phyloP scores from a whole-genome alignment of 2,888 invertebrate species.

The Xanthia icteritia region DNA sequence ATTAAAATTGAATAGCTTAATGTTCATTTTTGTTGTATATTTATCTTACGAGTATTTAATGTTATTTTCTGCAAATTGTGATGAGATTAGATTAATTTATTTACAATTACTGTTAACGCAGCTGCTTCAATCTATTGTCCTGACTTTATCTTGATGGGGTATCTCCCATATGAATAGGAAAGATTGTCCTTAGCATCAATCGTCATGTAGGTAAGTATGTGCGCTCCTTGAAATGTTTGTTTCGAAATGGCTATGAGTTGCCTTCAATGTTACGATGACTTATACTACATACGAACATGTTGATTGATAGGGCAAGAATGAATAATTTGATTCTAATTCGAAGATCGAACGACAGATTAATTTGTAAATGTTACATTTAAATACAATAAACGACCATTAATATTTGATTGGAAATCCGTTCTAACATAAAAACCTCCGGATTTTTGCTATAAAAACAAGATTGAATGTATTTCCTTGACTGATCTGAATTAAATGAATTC shows the following conservation, averaged over 20 bases:
- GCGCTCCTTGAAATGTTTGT: conserved; percentile 48
- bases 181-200: conserved; percentile 64
- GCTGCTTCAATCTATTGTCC: conserved; percentile 63
- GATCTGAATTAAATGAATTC: conserved; percentile 40
- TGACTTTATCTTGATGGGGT: conserved; percentile 46
- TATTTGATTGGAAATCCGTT: conserved; percentile 37
- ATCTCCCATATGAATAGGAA: conserved; percentile 63
- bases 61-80: conserved; percentile 66
- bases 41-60: conserved; percentile 64
- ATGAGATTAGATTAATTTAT: conserved; percentile 67
- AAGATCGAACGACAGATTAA: conserved; percentile 21
- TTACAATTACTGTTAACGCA: conserved; percentile 66
- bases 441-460: conserved; percentile 30
- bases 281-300: conserved; percentile 24
- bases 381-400: conserved; percentile 44
- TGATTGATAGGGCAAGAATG: conserved; percentile 31
- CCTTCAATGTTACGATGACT: conserved; percentile 43
- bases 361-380: conserved; percentile 50
- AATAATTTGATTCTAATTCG: conserved; percentile 23
- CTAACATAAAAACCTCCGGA: conserved; percentile 22
- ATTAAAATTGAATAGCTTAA: conserved; percentile 75
- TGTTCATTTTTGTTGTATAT: conserved; percentile 72
- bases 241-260: conserved; percentile 35
- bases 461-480: conserved; percentile 53
- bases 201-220: conserved; percentile 12